Conservation (phyloP, 2,888 invertebrate genomes). For the Heteropelma amictum region DNA sequence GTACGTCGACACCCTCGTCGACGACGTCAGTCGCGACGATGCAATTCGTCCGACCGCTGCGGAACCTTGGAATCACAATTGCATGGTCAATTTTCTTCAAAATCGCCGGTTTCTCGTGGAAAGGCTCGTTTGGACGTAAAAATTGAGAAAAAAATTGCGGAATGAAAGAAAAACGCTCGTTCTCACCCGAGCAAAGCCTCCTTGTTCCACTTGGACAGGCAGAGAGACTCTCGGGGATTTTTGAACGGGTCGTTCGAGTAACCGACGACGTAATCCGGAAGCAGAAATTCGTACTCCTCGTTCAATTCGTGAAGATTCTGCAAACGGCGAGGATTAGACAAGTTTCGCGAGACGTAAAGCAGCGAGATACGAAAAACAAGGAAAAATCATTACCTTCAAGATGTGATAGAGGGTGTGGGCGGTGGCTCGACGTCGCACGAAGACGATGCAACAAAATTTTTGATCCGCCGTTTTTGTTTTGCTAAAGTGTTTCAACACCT, state of each 20-base stretch:
- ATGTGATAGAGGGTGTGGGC: slow-evolving; percentile 87
- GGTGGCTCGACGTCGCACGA: slow-evolving; percentile 86
- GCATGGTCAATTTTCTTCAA: too few species aligned
- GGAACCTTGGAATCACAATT: slow-evolving; percentile 77
- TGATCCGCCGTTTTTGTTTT: slow-evolving; percentile 73
- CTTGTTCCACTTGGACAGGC: slow-evolving; percentile 80
- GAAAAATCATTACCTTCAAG: slow-evolving; percentile 77
- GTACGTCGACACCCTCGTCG: slow-evolving; percentile 94
- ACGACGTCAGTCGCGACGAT: slow-evolving; percentile 88
- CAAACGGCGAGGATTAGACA: too few species aligned
- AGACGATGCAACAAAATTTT: slow-evolving; percentile 84
- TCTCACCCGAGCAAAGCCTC: slow-evolving; percentile 78
- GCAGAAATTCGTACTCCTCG: slow-evolving; percentile 80
- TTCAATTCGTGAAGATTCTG: slow-evolving; percentile 70
- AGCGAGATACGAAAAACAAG: slow-evolving; percentile 6
- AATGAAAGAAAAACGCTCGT: slow-evolving; percentile 3
- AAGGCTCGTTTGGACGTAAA: too few species aligned
- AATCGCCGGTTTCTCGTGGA: not conserved
- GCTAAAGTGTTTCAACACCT: slow-evolving; percentile 81
- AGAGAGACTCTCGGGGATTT: slow-evolving; percentile 80
- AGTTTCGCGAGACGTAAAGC: too few species aligned
- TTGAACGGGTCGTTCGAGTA: slow-evolving; percentile 81
- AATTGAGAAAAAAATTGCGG: not conserved
- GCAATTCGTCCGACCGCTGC: slow-evolving; percentile 82
- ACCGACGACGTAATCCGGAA: slow-evolving; percentile 87